These are phyloP conservation scores for Otocyon megalotis DNA, from an alignment of 2,113 vertebrate species.

Conservation along the genomic window DNA sequence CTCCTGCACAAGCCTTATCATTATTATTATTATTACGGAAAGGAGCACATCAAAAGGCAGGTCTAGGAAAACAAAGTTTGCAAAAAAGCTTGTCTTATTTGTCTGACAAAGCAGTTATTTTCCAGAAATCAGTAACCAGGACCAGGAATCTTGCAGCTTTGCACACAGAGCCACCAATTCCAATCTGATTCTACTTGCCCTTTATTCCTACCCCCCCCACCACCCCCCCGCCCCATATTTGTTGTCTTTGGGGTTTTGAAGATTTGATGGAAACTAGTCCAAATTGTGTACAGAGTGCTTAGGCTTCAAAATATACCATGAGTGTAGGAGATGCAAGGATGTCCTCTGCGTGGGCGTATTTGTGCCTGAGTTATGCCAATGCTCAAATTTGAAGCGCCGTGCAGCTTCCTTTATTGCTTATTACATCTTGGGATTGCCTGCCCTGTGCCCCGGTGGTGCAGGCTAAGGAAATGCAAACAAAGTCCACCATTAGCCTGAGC, in stretches of 20 bases:
- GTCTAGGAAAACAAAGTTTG: constrained; percentile 67
- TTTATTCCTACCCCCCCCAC: too few species aligned
- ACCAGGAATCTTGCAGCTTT: constrained; percentile 59
- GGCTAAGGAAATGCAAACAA: constrained; percentile 35
- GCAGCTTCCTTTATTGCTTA: not conserved
- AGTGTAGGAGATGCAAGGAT: not conserved
- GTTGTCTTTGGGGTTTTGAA: constrained; percentile 32
- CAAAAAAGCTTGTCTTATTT: constrained; percentile 72
- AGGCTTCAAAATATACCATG: not conserved
- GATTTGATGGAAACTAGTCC: not conserved
- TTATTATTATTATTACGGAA: constrained; percentile 6
- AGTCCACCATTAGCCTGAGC: constrained; percentile 59
- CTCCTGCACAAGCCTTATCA: constrained; percentile 48
- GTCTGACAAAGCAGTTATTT: constrained; percentile 72
- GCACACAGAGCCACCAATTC: not conserved
- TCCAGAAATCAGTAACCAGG: constrained; percentile 53
- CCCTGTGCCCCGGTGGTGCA: not conserved
- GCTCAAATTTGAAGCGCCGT: not conserved
- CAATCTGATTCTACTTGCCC: not conserved
- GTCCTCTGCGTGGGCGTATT: not conserved
- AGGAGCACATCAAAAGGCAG: constrained; percentile 64
- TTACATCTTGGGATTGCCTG: not conserved
- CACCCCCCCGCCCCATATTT: too few species aligned
- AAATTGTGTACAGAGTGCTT: not conserved
- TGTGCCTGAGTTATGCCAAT: not conserved